A percentile compares a stretch with the other conserved stretches of the same genome.
Evolutionary conservation across 2,888 invertebrate genomes (phyloP).

Genomic region (Noctua pronuba): DNA sequence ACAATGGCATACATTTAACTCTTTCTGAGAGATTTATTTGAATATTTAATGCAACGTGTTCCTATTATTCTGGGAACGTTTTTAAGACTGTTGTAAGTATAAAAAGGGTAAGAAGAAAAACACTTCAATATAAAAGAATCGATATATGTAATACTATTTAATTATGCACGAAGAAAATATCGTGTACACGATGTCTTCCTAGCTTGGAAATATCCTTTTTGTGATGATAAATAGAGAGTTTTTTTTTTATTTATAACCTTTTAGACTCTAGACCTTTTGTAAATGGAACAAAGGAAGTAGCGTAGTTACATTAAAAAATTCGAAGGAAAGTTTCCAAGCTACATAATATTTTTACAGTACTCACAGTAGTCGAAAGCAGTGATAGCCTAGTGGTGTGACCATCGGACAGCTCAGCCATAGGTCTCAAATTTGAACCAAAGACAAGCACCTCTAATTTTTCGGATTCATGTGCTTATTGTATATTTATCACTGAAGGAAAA

Average conservation of each 20-base stretch:
- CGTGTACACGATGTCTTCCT: background rate
- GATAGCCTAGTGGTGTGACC: too few relatives aligned
- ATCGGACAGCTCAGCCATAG: too few relatives aligned
- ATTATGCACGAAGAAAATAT: background rate
- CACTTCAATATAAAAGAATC: background rate
- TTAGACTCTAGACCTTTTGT: background rate
- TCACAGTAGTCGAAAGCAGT: too few relatives aligned
- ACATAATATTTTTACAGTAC: background rate
- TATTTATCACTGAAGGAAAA: too few relatives aligned
- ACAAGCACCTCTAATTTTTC: too few relatives aligned
- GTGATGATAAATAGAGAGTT: background rate
- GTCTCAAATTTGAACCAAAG: too few relatives aligned
- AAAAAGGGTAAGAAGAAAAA: slow-evolving; percentile 41
- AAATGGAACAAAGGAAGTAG: background rate
- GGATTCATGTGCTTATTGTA: too few relatives aligned
- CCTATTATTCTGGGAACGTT: slow-evolving; percentile 6
- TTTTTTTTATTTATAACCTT: too few relatives aligned
- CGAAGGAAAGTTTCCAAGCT: background rate
- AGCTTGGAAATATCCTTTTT: background rate
- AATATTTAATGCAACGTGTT: slow-evolving; percentile 51
- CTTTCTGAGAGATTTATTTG: slow-evolving; percentile 49
- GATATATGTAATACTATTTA: background rate
- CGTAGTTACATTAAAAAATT: background rate
- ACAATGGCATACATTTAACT: slow-evolving; percentile 61
- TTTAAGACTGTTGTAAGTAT: slow-evolving; percentile 35